Conservation (phyloP, 2,888 invertebrate genomes). For the Eristalinus aeneus region DNA sequence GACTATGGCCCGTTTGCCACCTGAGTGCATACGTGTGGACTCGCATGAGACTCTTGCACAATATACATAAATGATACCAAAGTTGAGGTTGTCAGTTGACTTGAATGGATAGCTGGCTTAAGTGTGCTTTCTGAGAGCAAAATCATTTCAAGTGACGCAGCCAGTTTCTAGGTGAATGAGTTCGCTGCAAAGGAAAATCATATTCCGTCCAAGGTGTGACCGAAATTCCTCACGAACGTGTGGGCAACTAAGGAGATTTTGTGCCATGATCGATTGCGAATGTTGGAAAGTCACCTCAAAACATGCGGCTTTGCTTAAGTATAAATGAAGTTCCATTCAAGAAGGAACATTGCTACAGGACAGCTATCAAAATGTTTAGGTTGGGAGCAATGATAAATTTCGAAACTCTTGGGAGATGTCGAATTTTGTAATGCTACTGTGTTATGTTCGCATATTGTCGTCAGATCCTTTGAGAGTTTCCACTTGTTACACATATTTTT, state of each 20-base stretch:
- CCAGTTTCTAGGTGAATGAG: neutral
- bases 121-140: neutral
- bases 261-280: neutral
- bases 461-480: too few species aligned
- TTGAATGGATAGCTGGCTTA: neutral
- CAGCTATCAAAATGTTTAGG: too few species aligned
- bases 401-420: too few species aligned
- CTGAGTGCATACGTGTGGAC: neutral
- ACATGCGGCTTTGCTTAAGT: too few species aligned
- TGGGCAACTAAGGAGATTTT: neutral
- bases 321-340: too few species aligned
- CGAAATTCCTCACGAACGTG: too few species aligned
- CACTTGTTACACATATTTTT: too few species aligned
- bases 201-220: neutral
- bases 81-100: neutral
- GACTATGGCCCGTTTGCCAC: neutral
- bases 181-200: neutral
- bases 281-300: neutral
- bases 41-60: neutral
- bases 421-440: too few species aligned
- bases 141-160: neutral
- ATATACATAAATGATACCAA: neutral
- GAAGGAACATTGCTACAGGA: too few species aligned
- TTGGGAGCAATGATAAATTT: too few species aligned
- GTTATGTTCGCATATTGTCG: too few species aligned